These are phyloP conservation scores for Syngnathoides biaculeatus DNA, from an alignment of 2,113 vertebrate genomes.

Conservation along the genomic window DNA sequence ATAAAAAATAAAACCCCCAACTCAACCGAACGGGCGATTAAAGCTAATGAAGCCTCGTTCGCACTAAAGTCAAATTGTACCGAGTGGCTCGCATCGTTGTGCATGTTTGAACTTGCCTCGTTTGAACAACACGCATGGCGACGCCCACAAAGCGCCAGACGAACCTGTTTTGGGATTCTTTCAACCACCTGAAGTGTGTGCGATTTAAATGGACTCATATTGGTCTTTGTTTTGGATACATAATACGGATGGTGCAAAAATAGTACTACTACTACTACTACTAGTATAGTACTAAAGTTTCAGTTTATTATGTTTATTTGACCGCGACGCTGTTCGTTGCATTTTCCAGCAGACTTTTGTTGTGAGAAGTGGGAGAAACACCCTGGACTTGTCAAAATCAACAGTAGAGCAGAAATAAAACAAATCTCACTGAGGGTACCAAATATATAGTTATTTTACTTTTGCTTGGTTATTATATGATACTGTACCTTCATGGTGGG, in stretches of 20 bases:
- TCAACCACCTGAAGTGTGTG: conserved; percentile 17
- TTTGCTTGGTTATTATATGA: too few relatives aligned
- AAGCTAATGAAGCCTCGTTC: background rate
- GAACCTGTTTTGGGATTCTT: conserved; percentile 51
- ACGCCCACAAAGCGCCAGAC: conserved; percentile 24
- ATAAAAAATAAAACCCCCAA: too few relatives aligned
- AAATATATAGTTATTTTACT: too few relatives aligned
- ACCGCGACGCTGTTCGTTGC: background rate
- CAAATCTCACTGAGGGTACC: too few relatives aligned
- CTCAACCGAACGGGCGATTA: background rate
- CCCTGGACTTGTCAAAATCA: too few relatives aligned
- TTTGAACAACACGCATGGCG: conserved; percentile 12
- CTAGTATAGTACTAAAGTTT: too few relatives aligned
- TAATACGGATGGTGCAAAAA: background rate
- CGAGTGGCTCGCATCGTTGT: background rate
- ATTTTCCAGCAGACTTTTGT: background rate
- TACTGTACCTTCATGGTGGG: too few relatives aligned
- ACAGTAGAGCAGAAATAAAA: too few relatives aligned
- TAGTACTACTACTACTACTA: too few relatives aligned
- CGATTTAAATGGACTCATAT: background rate
- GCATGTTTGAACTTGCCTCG: conserved; percentile 45
- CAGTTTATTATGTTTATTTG: background rate
- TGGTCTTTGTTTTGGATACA: conserved; percentile 6
- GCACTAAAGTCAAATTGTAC: conserved; percentile 13
- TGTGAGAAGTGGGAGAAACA: background rate